These are phyloP conservation scores for Dusona sp. DNA, from an alignment of 2,888 invertebrate species.

Conservation along the genomic window DNA sequence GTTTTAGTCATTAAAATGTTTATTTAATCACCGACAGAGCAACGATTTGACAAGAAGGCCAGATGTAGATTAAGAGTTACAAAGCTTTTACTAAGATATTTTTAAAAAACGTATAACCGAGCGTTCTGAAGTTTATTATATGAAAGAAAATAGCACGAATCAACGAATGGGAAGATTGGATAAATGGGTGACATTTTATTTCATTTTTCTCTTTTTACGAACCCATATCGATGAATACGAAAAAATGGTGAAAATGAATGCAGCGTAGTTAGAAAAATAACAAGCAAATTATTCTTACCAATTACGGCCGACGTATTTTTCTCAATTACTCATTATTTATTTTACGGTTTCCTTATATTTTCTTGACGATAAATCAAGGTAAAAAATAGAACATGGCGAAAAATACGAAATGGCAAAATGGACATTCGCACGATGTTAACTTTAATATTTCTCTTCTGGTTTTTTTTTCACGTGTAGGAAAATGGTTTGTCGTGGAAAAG, in stretches of 20 bases:
- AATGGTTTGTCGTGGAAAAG: slow-evolving; percentile 48
- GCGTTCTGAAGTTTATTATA: too few relatives aligned
- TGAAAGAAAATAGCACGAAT: too few relatives aligned
- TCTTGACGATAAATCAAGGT: neutral
- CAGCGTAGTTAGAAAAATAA: neutral
- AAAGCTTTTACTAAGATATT: neutral
- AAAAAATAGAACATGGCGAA: neutral
- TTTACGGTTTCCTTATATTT: neutral
- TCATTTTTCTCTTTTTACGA: neutral
- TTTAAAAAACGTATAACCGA: neutral
- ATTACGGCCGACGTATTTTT: neutral
- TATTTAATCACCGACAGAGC: too few relatives aligned
- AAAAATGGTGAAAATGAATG: neutral
- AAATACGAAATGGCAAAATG: neutral
- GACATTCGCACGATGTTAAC: slow-evolving; percentile 2
- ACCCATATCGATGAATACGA: neutral
- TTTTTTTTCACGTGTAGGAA: slow-evolving; percentile 26
- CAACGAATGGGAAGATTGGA: neutral
- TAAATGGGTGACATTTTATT: neutral
- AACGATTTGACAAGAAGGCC: neutral
- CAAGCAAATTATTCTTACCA: neutral
- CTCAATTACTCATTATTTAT: neutral
- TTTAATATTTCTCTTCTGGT: neutral
- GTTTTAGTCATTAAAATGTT: too few relatives aligned
- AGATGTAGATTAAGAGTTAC: neutral